Percentiles rank a stretch among this genome's conserved stretches.
Conservation (phyloP, 2,113 vertebrate species). For the Mellivora capensis region DNA sequence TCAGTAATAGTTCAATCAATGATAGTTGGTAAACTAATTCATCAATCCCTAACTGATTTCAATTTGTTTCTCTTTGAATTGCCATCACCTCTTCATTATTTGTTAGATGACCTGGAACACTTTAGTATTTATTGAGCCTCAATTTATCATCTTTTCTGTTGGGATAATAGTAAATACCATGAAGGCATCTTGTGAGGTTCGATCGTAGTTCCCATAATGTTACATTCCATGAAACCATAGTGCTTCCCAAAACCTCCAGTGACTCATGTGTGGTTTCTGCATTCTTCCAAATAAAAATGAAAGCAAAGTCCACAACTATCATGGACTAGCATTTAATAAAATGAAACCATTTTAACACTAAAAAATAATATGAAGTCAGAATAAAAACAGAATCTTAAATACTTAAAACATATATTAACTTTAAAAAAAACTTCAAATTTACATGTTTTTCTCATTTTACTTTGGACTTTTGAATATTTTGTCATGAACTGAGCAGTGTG, state of each 20-base stretch:
- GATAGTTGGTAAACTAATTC: neutral
- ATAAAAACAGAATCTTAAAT: neutral
- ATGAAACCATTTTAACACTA: neutral
- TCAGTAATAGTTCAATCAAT: neutral
- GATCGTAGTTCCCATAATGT: neutral
- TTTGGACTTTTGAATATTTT: neutral
- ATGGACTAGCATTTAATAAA: neutral
- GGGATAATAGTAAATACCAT: neutral
- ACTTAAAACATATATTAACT: neutral
- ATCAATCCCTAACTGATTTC: neutral
- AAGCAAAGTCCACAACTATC: neutral
- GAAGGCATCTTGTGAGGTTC: neutral
- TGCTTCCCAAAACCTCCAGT: neutral
- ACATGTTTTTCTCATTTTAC: neutral
- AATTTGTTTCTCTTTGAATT: neutral
- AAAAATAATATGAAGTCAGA: neutral
- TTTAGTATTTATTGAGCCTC: neutral
- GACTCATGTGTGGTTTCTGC: neutral
- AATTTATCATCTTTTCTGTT: neutral
- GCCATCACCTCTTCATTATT: neutral
- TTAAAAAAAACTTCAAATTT: neutral
- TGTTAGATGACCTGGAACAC: neutral
- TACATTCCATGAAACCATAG: neutral
- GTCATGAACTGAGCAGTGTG: neutral
- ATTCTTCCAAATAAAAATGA: neutral